Evolutionary conservation across 2,797 vertebrate species (phyloP).

Genomic region (Melanotaenia parkinsoni): DNA sequence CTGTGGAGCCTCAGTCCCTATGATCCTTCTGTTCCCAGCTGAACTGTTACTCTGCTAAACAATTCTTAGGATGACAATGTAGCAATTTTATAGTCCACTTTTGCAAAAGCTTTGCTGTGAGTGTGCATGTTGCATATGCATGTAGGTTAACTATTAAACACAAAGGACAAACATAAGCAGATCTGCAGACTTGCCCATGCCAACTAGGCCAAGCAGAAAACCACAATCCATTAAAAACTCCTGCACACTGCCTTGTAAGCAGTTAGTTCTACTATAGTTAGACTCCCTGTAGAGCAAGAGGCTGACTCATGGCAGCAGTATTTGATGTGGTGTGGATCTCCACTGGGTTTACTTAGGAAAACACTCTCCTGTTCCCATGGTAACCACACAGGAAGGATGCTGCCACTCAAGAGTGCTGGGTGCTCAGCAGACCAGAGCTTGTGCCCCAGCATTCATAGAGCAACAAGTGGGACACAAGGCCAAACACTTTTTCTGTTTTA

Average conservation of each 20-base stretch:
- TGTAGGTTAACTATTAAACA: constrained; percentile 44
- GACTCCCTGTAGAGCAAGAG: constrained; percentile 69
- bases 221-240: constrained; percentile 64
- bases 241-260: constrained; percentile 72
- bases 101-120: constrained; percentile 20
- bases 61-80: constrained; percentile 24
- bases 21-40: constrained; percentile 37
- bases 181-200: constrained; percentile 54
- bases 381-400: constrained; percentile 72
- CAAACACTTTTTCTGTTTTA: constrained; percentile 26
- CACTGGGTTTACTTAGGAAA: constrained; percentile 71
- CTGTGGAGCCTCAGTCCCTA: constrained; percentile 49
- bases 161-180: constrained; percentile 47
- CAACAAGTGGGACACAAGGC: constrained; percentile 26
- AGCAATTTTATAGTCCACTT: not conserved
- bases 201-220: constrained; percentile 66
- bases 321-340: constrained; percentile 75
- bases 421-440: constrained; percentile 39
- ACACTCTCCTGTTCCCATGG: constrained; percentile 76
- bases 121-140: constrained; percentile 15
- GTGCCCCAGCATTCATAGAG: constrained; percentile 35
- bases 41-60: constrained; percentile 33
- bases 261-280: constrained; percentile 70
- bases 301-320: constrained; percentile 70
- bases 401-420: constrained; percentile 59